Percentiles rank a stretch among this genome's conserved stretches.
These are phyloP conservation scores for Muscicapa comitata DNA, from an alignment of 2,797 vertebrate genomes.

Conservation along the genomic window DNA sequence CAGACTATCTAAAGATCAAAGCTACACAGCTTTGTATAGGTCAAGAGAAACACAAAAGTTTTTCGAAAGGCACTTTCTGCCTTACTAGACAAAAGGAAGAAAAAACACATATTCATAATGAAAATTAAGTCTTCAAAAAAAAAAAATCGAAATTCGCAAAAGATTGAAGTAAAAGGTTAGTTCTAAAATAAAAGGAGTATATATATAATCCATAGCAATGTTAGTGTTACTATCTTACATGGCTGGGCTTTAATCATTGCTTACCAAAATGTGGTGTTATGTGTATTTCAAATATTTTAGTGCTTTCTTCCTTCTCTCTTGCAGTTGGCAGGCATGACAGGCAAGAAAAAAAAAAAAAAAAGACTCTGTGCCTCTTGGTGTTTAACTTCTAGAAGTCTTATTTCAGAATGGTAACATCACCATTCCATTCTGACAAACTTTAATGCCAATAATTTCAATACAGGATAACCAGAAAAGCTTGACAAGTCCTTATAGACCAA, in stretches of 20 bases:
- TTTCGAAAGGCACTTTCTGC: not conserved
- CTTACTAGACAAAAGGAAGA: not conserved
- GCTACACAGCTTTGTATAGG: not conserved
- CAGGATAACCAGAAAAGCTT: not conserved
- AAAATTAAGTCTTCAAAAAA: not conserved
- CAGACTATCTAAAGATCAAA: not conserved
- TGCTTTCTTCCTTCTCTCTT: not conserved
- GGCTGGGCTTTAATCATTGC: not conserved
- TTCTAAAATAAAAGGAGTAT: not conserved
- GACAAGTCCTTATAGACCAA: accelerated
- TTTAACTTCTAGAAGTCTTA: not conserved
- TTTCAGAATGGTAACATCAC: not conserved
- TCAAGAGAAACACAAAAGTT: not conserved
- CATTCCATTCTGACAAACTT: not conserved
- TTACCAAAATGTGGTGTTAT: not conserved
- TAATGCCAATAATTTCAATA: not conserved
- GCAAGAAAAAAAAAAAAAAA: not conserved
- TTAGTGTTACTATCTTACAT: not conserved
- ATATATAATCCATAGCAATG: not conserved
- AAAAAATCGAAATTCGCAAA: not conserved
- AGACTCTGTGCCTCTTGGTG: not conserved
- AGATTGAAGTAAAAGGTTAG: not conserved
- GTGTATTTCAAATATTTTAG: not conserved
- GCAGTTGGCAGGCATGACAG: not conserved
- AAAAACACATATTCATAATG: not conserved